Evolutionary conservation across 2,888 invertebrate genomes (phyloP).

Genomic region (Sialis fuliginosa): DNA sequence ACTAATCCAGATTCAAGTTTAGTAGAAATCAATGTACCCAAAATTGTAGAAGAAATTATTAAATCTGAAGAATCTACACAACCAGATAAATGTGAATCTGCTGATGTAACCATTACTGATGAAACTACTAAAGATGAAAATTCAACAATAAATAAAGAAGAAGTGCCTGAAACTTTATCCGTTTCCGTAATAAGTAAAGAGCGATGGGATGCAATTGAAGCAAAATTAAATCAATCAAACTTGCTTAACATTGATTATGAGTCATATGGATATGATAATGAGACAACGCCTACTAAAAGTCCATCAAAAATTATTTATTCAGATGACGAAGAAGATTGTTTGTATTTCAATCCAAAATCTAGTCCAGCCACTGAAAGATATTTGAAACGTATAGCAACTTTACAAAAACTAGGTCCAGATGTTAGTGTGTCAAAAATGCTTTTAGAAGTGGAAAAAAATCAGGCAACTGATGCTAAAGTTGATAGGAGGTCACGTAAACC

Average conservation of each 20-base stretch:
- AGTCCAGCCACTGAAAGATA: constrained; percentile 8
- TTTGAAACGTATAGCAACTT: constrained; percentile 6
- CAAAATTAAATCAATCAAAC: constrained; percentile 19
- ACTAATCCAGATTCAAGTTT: no score
- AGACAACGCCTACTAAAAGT: constrained; percentile 1
- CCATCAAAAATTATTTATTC: constrained; percentile 3
- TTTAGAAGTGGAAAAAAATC: not conserved
- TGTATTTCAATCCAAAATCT: constrained; percentile 8
- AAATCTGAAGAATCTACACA: no score
- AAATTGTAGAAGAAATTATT: no score
- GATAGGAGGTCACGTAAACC: constrained; percentile 7
- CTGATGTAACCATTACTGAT: no score
- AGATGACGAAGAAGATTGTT: constrained; percentile 10
- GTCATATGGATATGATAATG: constrained; percentile 13
- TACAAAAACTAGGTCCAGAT: constrained; percentile 2
- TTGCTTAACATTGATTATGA: constrained; percentile 15
- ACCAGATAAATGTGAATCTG: no score
- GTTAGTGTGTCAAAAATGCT: not conserved
- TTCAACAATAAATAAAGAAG: no score
- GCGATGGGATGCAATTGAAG: constrained; percentile 23
- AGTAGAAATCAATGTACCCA: no score
- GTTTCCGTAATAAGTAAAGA: constrained; percentile 19
- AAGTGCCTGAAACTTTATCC: not conserved
- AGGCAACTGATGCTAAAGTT: not conserved
- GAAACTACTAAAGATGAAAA: no score